These are phyloP conservation scores for Platyura marginata DNA, from an alignment of 1,140 invertebrate species.

Conservation along the genomic window DNA sequence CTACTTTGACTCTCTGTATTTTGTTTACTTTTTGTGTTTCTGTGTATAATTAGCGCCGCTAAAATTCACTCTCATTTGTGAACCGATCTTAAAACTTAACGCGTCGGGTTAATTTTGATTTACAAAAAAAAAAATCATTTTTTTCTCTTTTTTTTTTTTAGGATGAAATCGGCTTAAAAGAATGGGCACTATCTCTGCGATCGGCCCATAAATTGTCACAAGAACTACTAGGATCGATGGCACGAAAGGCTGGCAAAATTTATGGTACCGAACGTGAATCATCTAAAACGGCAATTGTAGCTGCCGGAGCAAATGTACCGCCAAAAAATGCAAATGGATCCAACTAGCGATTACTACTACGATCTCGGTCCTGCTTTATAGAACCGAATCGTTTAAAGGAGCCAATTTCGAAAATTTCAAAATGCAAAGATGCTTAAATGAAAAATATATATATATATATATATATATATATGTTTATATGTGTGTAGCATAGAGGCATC, in stretches of 20 bases:
- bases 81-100: too few species aligned
- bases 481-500: too few species aligned
- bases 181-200: conserved; percentile 80
- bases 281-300: conserved; percentile 19
- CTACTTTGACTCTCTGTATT: too few species aligned
- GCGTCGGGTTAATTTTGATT: too few species aligned
- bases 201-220: conserved; percentile 83
- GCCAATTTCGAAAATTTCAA: conserved; percentile 1
- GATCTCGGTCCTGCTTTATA: conserved; percentile 6
- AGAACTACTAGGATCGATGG: conserved; percentile 83
- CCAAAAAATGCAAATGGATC: conserved; percentile 20
- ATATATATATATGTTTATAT: background rate
- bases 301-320: conserved; percentile 15
- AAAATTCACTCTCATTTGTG: too few species aligned
- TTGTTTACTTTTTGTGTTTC: too few species aligned
- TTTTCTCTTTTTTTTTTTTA: conserved; percentile 24
- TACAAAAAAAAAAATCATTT: background rate
- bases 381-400: conserved; percentile 6
- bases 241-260: conserved; percentile 90
- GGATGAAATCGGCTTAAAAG: conserved; percentile 90
- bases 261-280: conserved; percentile 57
- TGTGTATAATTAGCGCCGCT: too few species aligned
- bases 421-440: conserved; percentile 5
- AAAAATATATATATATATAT: background rate
- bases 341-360: conserved; percentile 13